Base-by-base conservation (phyloP, 2,113 vertebrate genomes). In the Anolis carolinensis region DNA sequence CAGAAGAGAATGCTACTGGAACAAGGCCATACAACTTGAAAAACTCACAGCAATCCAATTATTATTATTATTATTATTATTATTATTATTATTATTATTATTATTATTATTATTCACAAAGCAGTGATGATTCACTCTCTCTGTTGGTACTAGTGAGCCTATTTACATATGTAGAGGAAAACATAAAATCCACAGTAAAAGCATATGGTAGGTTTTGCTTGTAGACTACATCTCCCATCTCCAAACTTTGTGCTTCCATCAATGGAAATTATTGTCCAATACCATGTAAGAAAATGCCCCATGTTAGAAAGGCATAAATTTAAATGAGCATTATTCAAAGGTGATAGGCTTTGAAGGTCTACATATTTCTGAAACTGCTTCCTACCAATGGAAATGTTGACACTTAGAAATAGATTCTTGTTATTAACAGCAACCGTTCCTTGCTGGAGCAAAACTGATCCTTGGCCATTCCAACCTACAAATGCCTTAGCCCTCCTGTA, bases 381-480 rank as follows among this genome's bases (percentile, higher is more conserved):
- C 34, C 73, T 50, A 34, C 62, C 50, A 21, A 3, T 20, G 65
- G 18, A 48, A 65, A 50, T 65, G 9, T 73, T 9, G 10, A 30
- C 21, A 7, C 44, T 50, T 52, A 59, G 52, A 30, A 73, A 7
- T 10, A 72, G 18, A 23, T 72, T n/a, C 27, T 63, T 44, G 30
- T 74, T 74, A 48, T 44, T 25, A 71, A 70, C 18, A 52, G 30
- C 63, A 68, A 32, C 25, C 36, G 5, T 63, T 75, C 2, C 27
- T 73, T 89, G 25, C 71, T n/a, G 68, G 27, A 67, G n/a, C 4
- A 30, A 55, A 18, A 72, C 4, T 9, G 84, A 75, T 71, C 67
- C 6, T 80, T 71, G 3, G 77, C 86, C 88, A 90, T 16, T 55
- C 30, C 73, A 78, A 86, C 50, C 25, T 81, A 88, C 83, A 85